Percentiles rank a stretch among this genome's conserved stretches.
Evolutionary conservation across 2,797 vertebrate species (phyloP).

Genomic region (Prunella strophiata): DNA sequence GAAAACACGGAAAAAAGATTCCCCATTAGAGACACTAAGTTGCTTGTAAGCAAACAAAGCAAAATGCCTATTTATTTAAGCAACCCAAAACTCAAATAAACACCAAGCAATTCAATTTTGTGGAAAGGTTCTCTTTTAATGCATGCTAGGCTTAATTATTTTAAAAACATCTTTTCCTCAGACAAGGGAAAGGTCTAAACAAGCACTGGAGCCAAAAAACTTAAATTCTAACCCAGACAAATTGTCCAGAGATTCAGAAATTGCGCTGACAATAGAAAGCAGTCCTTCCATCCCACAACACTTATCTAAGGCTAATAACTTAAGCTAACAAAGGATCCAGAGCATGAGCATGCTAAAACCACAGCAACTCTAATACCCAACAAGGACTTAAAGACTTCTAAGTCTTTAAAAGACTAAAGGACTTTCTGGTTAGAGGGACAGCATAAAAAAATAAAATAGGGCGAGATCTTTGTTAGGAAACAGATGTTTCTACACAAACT

Average conservation of each 20-base stretch:
- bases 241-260: constrained; percentile 60
- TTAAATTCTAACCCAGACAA: constrained; percentile 50
- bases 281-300: constrained; percentile 40
- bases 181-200: constrained; percentile 42
- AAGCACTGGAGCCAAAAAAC: constrained; percentile 49
- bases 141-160: constrained; percentile 47
- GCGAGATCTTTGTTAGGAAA: not conserved
- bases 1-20: constrained; percentile 3
- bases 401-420: constrained; percentile 19
- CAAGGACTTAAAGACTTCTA: constrained; percentile 17
- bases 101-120: constrained; percentile 43
- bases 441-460: not conserved
- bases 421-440: constrained; percentile 14
- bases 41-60: constrained; percentile 34
- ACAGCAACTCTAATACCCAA: constrained; percentile 22
- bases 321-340: constrained; percentile 59
- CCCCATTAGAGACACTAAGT: not conserved
- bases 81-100: constrained; percentile 41
- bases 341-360: constrained; percentile 46
- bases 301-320: constrained; percentile 49
- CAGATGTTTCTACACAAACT: constrained; percentile 39
- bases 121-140: constrained; percentile 45
- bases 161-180: constrained; percentile 42
- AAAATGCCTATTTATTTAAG: constrained; percentile 41
- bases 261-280: constrained; percentile 18